Evolutionary conservation across 2,888 invertebrate species (phyloP), one percentile per base, ranked within the genome.

Genomic region (Aleiodes testaceus): DNA sequence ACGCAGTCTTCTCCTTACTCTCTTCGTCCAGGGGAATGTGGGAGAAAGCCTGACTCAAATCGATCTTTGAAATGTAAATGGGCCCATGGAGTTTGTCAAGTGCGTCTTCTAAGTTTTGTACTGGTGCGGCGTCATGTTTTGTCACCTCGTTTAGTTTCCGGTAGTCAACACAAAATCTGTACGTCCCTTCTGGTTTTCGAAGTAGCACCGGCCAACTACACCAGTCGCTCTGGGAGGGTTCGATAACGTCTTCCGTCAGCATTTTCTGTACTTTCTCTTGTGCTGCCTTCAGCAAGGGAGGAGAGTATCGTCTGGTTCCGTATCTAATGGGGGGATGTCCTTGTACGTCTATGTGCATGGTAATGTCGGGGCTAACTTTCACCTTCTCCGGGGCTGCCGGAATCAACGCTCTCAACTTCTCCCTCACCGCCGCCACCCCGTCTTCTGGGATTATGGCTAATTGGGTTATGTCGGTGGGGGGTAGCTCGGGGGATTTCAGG

Each of bases 321-420:
- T 42, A 9, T 45, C 65, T 20, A 16, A 65, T 65, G 18, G 47
- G 47, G 3, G 65, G 65, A 45, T 45, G 65, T 22, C 22, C 65
- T 65, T 65, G 47, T 4, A 45, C 47, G 65, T 47, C 65, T 4
- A 65, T 65, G 20, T 45, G 49, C n/a, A 49, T 49, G n/a, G 49
- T 49, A 6, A 49, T 6, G 12, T n/a, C 12, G 45, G 45, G 45
- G 45, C 45, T 45, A 14, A 50, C 50, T 9, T 14, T 18, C 9
- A 20, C 50, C 9, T 18, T 18, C 9, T 50, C 50, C 1, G 50
- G 50, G 16, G 16, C 50, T 22, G 22, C 22, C 22, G 22, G 22
- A 22, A 22, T 22, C 22, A 22, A 22, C 22, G 22, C 22, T 22
- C 22, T 22, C 22, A 22, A 22, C 22, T 22, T 22, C 22, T 22